These are phyloP conservation scores for Machimus atricapillus DNA, from an alignment of 2,888 invertebrate species.

Conservation along the genomic window DNA sequence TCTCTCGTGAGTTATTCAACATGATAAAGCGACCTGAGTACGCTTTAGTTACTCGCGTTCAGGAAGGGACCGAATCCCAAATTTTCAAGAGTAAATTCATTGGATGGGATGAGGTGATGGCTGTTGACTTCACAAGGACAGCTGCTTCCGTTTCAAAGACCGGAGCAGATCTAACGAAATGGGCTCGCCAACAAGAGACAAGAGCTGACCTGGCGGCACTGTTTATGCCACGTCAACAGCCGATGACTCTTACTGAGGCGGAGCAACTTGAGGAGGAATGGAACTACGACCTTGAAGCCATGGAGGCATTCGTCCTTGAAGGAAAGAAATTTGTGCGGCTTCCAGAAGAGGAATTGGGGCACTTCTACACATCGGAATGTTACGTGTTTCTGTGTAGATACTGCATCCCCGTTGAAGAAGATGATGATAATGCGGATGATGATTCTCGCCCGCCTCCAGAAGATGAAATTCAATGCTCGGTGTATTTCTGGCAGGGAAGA, in stretches of 20 bases:
- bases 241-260: constrained; percentile 85
- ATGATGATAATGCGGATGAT: constrained; percentile 66
- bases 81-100: constrained; percentile 96
- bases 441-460: constrained; percentile 55
- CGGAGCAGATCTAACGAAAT: constrained; percentile 92
- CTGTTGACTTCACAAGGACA: constrained; percentile 97
- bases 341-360: constrained; percentile 91
- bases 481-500: constrained; percentile 99
- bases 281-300: constrained; percentile 97
- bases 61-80: constrained; percentile 91
- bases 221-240: constrained; percentile 92
- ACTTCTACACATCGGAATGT: constrained; percentile 93
- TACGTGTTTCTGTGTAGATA: constrained; percentile 98
- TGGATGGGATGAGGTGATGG: constrained; percentile 99
- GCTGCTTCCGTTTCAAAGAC: constrained; percentile 96
- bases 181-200: constrained; percentile 89
- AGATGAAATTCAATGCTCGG: constrained; percentile 83
- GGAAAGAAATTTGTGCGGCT: constrained; percentile 96
- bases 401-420: constrained; percentile 78
- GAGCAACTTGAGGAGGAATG: constrained; percentile 91
- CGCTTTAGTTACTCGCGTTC: constrained; percentile 86
- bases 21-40: constrained; percentile 91
- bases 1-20: constrained; percentile 94
- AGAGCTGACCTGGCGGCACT: constrained; percentile 93
- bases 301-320: constrained; percentile 97